phyloP scores from a whole-genome alignment of 2,113 vertebrate genomes.

The Charina bottae region DNA sequence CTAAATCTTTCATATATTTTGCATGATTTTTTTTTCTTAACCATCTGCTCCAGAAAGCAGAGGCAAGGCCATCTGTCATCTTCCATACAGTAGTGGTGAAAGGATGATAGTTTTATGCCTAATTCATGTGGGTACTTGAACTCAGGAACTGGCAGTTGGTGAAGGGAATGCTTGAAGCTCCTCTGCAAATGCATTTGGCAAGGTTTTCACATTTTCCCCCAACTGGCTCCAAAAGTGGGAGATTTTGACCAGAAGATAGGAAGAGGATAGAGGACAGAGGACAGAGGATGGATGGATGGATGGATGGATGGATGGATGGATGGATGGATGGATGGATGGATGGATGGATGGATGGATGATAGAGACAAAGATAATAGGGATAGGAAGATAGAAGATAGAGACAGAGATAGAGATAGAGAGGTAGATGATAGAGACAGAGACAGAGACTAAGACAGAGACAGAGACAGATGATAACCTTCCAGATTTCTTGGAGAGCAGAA shows the following conservation, averaged over 20 bases:
- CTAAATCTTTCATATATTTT: not conserved
- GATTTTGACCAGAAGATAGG: not conserved
- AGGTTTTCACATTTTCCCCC: not conserved
- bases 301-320: not conserved
- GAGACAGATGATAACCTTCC: too few species aligned
- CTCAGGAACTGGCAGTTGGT: not conserved
- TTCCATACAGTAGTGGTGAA: not conserved
- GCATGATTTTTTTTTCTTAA: not conserved
- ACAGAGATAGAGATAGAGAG: not conserved
- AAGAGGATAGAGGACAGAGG: not conserved
- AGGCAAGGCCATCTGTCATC: not conserved
- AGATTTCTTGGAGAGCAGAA: too few species aligned
- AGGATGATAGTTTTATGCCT: not conserved
- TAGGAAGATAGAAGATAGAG: too few species aligned
- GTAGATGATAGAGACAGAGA: too few species aligned
- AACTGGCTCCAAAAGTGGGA: not conserved
- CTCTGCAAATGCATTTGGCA: not conserved
- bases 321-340: not conserved
- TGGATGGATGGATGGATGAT: not conserved
- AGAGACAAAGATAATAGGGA: not conserved
- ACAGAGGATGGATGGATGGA: not conserved
- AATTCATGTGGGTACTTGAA: not conserved
- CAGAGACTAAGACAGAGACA: too few species aligned
- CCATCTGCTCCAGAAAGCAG: slow-evolving; percentile 2
- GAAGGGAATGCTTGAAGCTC: not conserved